phyloP scores from a whole-genome alignment of 2,888 invertebrate species.

The Lasius platythorax region DNA sequence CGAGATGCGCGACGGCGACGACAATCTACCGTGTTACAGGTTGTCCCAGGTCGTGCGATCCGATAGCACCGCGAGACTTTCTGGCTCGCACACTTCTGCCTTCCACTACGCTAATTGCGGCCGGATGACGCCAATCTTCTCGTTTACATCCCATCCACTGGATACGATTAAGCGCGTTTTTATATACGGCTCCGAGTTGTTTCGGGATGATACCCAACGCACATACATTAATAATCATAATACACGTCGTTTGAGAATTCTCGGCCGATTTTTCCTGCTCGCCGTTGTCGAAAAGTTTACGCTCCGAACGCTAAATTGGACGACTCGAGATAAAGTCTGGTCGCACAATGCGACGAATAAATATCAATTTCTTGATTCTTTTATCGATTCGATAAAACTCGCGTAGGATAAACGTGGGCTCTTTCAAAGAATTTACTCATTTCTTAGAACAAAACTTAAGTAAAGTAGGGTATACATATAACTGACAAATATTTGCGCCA shows the following conservation, averaged over 20 bases:
- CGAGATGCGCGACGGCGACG: constrained; percentile 74
- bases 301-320: neutral
- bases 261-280: neutral
- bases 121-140: constrained; percentile 41
- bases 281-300: neutral
- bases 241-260: neutral
- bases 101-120: constrained; percentile 30
- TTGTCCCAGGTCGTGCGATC: constrained; percentile 81
- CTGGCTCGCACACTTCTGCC: constrained; percentile 48
- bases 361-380: neutral
- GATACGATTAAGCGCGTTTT: constrained; percentile 2
- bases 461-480: neutral
- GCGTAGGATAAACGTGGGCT: no score
- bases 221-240: neutral
- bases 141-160: constrained; percentile 32
- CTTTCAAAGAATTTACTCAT: neutral
- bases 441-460: neutral
- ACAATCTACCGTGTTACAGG: constrained; percentile 73
- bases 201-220: neutral
- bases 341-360: neutral
- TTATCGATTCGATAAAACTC: neutral
- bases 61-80: constrained; percentile 66
- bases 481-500: neutral
- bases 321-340: neutral
- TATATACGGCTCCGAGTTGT: neutral